Evolutionary conservation across 2,797 vertebrate genomes (phyloP), one percentile per base, ranked within the genome.

Genomic region (Lepilemur septentrionalis): DNA sequence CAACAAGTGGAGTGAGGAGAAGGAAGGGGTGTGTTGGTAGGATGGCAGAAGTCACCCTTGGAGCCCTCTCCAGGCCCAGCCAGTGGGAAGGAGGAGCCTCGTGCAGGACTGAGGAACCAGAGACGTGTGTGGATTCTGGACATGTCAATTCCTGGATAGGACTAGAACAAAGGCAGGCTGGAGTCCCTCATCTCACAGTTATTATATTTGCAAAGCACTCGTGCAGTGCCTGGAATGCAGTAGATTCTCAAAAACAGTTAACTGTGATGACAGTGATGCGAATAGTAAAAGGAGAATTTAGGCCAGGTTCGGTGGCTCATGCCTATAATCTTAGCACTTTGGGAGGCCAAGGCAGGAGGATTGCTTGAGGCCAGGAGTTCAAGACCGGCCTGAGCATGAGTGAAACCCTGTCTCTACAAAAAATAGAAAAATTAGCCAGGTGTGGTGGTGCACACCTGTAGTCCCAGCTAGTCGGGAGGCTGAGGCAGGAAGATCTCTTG

Each of bases 111-210:
- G 65, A 38, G 3, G 12, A 32, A 50, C 25, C 7, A 35, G 88
- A 59, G 38, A 28, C 7, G 10, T 5, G 35, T 0, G 18, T 38
- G 20, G 46, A 55, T 22, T 73, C 83, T 32, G 35, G 91, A 35
- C 35, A 55, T 0, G 9, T 4, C 0, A 8, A 43, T 35, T 9
- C 13, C 63, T 30, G 1, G 1, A 30, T 59, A 17, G 67, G 35
- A 59, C 81, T 69, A 46, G n/a, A 25, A 61, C 59, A 78, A 50
- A 65, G 43, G 30, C 55, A n/a, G 72, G 9, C 22, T 46, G 2
- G 28, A 38, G 2, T 38, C 43, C 20, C 61, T 52, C 59, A 17
- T 11, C 67, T 63, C 89, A 38, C 14, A 7, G 75, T 91, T 59
- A 63, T 7, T 25, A 8, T 1, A 10, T 85, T 2, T 35, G 52